Percentiles rank a stretch among this genome's conserved stretches.
Evolutionary conservation across 2,113 vertebrate genomes (phyloP).

Genomic region (Galemys pyrenaicus): DNA sequence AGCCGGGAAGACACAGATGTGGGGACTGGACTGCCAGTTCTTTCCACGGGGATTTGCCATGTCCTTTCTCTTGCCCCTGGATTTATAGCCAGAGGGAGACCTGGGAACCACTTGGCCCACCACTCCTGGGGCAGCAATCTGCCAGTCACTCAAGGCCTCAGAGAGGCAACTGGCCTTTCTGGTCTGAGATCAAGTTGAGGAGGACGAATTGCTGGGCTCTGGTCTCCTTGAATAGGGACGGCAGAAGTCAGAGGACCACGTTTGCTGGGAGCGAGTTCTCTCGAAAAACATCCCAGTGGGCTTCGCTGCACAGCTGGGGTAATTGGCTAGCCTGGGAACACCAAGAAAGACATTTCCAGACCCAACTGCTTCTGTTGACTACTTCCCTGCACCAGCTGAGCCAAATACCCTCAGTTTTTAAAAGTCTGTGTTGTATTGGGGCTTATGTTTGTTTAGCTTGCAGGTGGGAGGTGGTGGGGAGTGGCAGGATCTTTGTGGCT

Average conservation of each 20-base stretch:
- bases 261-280: not conserved
- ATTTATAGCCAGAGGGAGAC: not conserved
- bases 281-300: not conserved
- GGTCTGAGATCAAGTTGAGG: not conserved
- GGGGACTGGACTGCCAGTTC: not conserved
- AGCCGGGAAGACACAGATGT: not conserved
- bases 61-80: not conserved
- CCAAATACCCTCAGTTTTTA: not conserved
- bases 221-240: not conserved
- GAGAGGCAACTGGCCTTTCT: not conserved
- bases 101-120: not conserved
- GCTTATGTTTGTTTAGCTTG: slow-evolving; percentile 12
- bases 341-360: not conserved
- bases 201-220: not conserved
- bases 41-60: not conserved
- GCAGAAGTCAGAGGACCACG: not conserved
- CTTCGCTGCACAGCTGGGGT: not conserved
- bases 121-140: not conserved
- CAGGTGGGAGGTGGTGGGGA: not conserved
- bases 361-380: not conserved
- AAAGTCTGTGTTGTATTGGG: not conserved
- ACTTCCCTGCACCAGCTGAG: not conserved
- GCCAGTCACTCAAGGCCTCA: not conserved
- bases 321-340: slow-evolving; percentile 27
- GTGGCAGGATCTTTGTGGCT: not conserved